Conservation (phyloP, 2,113 vertebrate species). For the Hoplias malabaricus region DNA sequence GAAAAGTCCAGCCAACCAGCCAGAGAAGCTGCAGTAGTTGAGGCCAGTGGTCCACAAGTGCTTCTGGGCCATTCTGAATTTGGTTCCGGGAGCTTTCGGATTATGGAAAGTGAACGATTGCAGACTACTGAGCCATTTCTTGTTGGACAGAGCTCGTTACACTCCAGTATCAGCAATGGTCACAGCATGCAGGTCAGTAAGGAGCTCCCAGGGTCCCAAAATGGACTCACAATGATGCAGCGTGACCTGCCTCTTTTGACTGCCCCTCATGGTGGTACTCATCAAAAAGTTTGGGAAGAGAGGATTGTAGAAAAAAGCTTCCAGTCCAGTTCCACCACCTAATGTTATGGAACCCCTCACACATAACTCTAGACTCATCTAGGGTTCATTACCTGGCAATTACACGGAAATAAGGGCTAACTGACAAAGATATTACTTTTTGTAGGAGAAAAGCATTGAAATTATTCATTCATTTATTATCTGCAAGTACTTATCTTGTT, state of each 20-base stretch:
- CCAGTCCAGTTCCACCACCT: conserved; percentile 51
- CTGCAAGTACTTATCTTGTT: no score
- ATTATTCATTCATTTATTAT: neutral
- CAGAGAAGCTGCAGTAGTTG: neutral
- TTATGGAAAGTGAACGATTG: conserved; percentile 44
- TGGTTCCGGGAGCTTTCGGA: conserved; percentile 32
- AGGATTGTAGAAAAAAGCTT: conserved; percentile 65
- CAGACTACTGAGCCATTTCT: neutral
- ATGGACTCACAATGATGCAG: neutral
- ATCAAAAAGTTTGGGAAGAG: conserved; percentile 65
- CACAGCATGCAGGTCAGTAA: neutral
- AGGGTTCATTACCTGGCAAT: neutral
- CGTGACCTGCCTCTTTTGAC: neutral
- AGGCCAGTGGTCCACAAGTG: neutral
- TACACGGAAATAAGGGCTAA: neutral
- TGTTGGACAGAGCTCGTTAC: neutral
- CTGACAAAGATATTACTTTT: neutral
- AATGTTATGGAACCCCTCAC: neutral
- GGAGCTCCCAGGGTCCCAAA: neutral
- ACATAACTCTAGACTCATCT: neutral
- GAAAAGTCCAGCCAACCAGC: neutral
- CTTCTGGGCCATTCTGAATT: neutral
- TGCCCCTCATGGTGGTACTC: conserved; percentile 40
- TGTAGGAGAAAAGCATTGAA: neutral
- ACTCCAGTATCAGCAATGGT: neutral